Evolutionary conservation across 2,113 vertebrate species (phyloP).

Genomic region (Myanophis thanlyinensis): DNA sequence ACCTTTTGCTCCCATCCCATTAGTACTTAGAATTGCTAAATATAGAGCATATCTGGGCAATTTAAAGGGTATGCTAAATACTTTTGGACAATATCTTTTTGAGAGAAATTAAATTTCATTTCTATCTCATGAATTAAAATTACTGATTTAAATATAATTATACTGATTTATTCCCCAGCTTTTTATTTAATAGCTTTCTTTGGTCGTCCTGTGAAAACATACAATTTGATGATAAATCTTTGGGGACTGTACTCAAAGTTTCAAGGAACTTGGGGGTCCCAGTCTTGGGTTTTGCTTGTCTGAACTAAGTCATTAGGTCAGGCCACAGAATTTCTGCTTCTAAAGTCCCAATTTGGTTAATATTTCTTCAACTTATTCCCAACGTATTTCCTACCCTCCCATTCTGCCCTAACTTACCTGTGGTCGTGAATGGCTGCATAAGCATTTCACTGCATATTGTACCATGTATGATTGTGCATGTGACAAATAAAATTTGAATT

Average conservation of each 20-base stretch:
- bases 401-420: no score
- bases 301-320: neutral
- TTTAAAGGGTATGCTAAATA: neutral
- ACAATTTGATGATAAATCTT: neutral
- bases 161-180: neutral
- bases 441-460: no score
- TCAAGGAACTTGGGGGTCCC: neutral
- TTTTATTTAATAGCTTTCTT: neutral
- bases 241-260: neutral
- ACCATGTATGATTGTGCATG: no score
- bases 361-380: no score
- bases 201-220: neutral
- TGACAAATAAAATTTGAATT: no score
- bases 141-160: neutral
- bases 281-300: neutral
- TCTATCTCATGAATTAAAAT: neutral
- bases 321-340: neutral
- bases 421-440: no score
- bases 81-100: neutral
- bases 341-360: neutral
- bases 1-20: neutral
- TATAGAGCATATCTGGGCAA: neutral
- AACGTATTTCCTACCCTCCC: no score
- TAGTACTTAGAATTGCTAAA: neutral
- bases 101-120: neutral